phyloP scores from a whole-genome alignment of 2,797 vertebrate genomes.

The Crocidura indochinensis region DNA sequence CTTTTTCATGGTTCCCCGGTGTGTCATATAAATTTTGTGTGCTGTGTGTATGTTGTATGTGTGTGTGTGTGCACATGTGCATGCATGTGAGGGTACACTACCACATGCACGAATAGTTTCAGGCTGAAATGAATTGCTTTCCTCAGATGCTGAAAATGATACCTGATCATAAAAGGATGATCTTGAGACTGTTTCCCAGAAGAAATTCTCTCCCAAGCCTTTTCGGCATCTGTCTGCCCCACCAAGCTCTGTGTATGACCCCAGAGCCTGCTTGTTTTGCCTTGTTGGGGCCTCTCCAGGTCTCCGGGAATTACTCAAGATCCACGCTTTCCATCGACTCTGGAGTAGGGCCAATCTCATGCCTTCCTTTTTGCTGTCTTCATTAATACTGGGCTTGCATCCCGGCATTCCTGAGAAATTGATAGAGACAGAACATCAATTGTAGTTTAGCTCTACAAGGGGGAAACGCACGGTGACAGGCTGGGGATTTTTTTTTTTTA shows the following conservation, averaged over 20 bases:
- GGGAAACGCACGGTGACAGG: constrained; percentile 87
- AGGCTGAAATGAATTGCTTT: constrained; percentile 63
- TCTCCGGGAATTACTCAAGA: constrained; percentile 85
- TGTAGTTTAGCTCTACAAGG: constrained; percentile 88
- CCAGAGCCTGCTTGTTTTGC: constrained; percentile 82
- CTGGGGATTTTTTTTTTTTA: constrained; percentile 39
- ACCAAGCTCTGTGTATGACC: constrained; percentile 67
- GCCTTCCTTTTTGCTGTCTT: constrained; percentile 88
- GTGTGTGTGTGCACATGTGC: neutral
- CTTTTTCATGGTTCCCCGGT: neutral
- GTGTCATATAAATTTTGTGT: neutral
- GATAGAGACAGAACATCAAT: constrained; percentile 89
- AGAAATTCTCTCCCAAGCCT: constrained; percentile 83
- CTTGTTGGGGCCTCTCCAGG: constrained; percentile 84
- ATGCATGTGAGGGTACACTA: no score
- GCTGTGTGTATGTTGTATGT: neutral
- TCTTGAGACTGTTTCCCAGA: constrained; percentile 13
- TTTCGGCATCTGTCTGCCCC: constrained; percentile 79
- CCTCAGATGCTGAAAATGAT: constrained; percentile 74
- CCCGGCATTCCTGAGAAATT: constrained; percentile 87
- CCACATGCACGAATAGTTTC: neutral
- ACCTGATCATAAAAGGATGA: constrained; percentile 12
- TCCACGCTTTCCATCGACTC: constrained; percentile 81
- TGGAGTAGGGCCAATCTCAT: constrained; percentile 87
- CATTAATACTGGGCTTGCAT: constrained; percentile 85